Base-by-base conservation (phyloP, 2,797 vertebrate genomes). In the Alca torda region DNA sequence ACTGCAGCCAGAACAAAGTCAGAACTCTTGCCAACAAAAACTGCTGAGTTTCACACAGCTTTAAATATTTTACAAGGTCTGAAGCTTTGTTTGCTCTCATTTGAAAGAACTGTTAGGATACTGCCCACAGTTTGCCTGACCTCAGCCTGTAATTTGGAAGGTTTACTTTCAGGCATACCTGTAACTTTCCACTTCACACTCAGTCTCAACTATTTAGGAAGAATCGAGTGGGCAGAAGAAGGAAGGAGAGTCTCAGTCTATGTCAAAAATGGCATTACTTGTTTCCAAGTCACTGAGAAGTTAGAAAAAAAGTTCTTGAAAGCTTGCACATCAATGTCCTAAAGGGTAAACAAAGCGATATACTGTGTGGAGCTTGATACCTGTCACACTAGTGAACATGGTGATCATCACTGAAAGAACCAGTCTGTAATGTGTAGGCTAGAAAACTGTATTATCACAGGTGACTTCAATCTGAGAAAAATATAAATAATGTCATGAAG, bases 101-200 rank as follows among this genome's bases (percentile, higher is more conserved):
- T 96, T 95, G 65, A 95, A 97, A 97, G 95, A 98, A 97, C 96
- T 96, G 95, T 95, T 97, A 96, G 94, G 96, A 96, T 94, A 95
- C 68, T 88, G 94, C 93, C 95, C 92, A 70, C 88, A 97, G 92
- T 97, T 97, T 95, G 57, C 84, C 93, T 97, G 97, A 97, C 95
- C 94, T 97, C 94, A 96, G 88, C 74, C 90, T 92, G 61, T 96
- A 95, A 97, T 96, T 98, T 94, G 75, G 68, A 92, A 95, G 95
- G 87, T 96, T 97, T 90, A 67, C 96, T 98, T 97, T 91, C 94
- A 76, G 94, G 96, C 96, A 97, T 97, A 95, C 97, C 95, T 97
- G 98, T 98, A 98, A 98, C 95, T 98, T 98, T 98, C 98, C 98
- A 98, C 95, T 97, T 95, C 80, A 75, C 74, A n/a, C 59, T 90